A percentile compares a stretch with the other conserved stretches of the same genome.
Conservation (phyloP, 1,140 invertebrate genomes). For the Drosophila ohnishii region DNA sequence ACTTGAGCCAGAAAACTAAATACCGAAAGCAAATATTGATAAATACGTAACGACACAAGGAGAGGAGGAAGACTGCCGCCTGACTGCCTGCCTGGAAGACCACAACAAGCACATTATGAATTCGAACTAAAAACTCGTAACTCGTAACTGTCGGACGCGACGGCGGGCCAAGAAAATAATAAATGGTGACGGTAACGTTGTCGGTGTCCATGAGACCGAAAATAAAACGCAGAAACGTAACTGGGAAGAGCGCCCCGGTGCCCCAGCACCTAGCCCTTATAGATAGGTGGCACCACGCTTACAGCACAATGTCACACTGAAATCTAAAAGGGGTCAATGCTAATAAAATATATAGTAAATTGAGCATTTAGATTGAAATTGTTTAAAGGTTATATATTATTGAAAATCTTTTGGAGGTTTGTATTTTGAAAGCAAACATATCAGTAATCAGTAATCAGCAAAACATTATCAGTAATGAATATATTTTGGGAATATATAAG, state of each 20-base stretch:
- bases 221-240: slow-evolving; percentile 49
- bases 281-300: neutral
- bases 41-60: slow-evolving; percentile 41
- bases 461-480: neutral
- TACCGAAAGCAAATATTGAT: slow-evolving; percentile 60
- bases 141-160: slow-evolving; percentile 19
- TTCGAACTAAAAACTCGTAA: slow-evolving; percentile 29
- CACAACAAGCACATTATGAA: slow-evolving; percentile 44
- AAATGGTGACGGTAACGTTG: slow-evolving; percentile 12
- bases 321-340: slow-evolving; percentile 12
- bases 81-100: slow-evolving; percentile 7
- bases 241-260: slow-evolving; percentile 12
- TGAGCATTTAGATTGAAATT: neutral
- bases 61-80: slow-evolving; percentile 17
- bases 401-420: neutral
- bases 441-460: too few relatives aligned
- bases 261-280: neutral
- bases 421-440: neutral
- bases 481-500: neutral
- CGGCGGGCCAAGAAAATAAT: slow-evolving; percentile 34
- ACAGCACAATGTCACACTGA: slow-evolving; percentile 21
- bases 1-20: slow-evolving; percentile 64
- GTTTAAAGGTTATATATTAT: neutral
- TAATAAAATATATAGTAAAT: neutral
- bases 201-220: slow-evolving; percentile 33